Conservation (phyloP, 1,140 invertebrate species). For the Anastrepha obliqua region DNA sequence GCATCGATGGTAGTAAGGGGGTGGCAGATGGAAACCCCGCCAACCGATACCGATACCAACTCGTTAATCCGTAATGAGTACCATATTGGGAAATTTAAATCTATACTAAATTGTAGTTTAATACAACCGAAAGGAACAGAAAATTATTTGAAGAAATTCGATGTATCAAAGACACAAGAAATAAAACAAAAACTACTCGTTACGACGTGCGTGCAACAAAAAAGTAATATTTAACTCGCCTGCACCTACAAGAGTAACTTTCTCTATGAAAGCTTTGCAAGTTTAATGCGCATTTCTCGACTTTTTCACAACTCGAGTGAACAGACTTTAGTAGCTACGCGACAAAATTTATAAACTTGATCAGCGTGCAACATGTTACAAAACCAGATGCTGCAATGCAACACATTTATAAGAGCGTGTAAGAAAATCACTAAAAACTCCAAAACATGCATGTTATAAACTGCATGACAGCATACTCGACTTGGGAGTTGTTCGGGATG, state of each 20-base stretch:
- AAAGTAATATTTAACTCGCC: no score
- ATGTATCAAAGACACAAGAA: no score
- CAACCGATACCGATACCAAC: no score
- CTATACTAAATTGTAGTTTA: no score
- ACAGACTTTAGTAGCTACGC: conserved; percentile 15
- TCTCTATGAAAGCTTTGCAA: neutral
- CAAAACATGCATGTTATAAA: neutral
- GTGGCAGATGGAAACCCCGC: no score
- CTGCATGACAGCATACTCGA: neutral
- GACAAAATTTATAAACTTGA: conserved; percentile 42
- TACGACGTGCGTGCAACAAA: no score
- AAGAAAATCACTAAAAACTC: conserved; percentile 2
- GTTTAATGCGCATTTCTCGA: neutral
- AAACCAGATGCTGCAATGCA: neutral
- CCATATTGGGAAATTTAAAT: no score
- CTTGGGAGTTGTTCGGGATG: neutral
- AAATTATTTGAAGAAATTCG: no score
- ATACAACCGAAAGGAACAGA: no score
- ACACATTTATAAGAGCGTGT: neutral
- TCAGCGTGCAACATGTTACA: conserved; percentile 14
- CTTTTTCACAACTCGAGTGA: neutral
- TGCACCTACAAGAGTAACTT: neutral
- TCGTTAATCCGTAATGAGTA: no score
- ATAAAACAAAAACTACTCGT: no score
- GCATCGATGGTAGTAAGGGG: no score